phyloP scores from a whole-genome alignment of 2,113 vertebrate genomes.

The Acrocephalus arundinaceus region DNA sequence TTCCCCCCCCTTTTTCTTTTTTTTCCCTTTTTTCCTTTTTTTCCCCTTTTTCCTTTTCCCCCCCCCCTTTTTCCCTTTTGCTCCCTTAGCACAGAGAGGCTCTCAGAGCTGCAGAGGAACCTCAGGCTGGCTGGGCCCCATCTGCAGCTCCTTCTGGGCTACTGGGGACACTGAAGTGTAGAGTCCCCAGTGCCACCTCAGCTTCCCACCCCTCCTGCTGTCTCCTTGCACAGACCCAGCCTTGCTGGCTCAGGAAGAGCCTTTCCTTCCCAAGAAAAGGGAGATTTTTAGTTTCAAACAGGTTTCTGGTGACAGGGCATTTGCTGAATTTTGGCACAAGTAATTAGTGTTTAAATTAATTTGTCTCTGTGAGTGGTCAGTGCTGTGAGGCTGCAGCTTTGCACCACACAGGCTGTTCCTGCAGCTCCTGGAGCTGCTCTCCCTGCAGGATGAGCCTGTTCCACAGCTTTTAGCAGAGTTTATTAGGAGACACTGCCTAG shows the following conservation, averaged over 20 bases:
- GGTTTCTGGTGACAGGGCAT: not conserved
- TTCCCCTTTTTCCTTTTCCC: too few relatives aligned
- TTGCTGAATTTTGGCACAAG: not conserved
- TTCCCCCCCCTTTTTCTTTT: not conserved
- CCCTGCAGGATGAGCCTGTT: not conserved
- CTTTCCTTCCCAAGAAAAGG: not conserved
- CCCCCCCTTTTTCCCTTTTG: not conserved
- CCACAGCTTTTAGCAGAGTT: not conserved
- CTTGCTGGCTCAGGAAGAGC: not conserved
- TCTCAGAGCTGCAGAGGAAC: not conserved
- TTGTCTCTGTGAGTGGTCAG: not conserved
- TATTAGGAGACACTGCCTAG: not conserved
- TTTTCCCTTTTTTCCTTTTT: not conserved
- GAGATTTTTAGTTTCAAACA: not conserved
- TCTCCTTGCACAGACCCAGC: not conserved
- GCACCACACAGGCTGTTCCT: not conserved
- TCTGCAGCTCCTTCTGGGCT: not conserved
- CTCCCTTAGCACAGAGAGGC: not conserved
- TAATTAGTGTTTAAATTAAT: not conserved
- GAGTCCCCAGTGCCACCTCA: not conserved
- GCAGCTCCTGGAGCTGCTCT: not conserved
- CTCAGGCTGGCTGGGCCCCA: not conserved
- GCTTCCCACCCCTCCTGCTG: not conserved
- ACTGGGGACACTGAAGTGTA: rapidly evolving
- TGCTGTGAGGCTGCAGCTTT: not conserved